Evolutionary conservation across 2,113 vertebrate genomes (phyloP).

Genomic region (Callipepla squamata): DNA sequence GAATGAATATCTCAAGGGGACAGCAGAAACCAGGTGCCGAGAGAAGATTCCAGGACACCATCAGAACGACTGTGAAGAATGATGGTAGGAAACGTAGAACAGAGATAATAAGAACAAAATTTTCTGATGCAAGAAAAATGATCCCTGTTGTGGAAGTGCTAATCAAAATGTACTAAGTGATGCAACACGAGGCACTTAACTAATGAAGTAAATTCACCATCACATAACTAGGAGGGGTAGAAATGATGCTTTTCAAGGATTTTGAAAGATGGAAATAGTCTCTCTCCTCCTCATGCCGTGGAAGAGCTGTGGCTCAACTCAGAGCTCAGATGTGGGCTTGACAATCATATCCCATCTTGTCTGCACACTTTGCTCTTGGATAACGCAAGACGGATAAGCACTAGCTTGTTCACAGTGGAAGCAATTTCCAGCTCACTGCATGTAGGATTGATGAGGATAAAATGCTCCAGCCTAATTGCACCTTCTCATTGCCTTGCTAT

Average conservation of each 20-base stretch:
- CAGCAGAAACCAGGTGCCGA: background rate
- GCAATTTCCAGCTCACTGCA: background rate
- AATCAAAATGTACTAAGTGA: background rate
- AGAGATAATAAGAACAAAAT: background rate
- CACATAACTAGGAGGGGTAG: background rate
- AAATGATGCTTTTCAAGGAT: background rate
- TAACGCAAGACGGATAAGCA: background rate
- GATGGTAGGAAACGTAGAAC: background rate
- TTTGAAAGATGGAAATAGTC: background rate
- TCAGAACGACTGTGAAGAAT: background rate
- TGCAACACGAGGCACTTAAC: background rate
- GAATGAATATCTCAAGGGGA: background rate
- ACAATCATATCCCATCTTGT: background rate
- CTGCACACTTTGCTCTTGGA: background rate
- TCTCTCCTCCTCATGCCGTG: background rate
- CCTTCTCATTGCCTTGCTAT: background rate
- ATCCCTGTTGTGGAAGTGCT: background rate
- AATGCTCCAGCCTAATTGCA: background rate
- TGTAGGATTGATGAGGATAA: background rate
- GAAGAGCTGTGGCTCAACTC: background rate
- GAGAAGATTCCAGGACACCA: background rate
- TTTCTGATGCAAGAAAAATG: background rate
- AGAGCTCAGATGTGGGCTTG: background rate
- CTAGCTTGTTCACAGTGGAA: accelerated
- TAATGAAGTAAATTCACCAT: background rate